These are phyloP conservation scores for Tautogolabrus adspersus DNA, from an alignment of 2,113 vertebrate species.

Conservation along the genomic window DNA sequence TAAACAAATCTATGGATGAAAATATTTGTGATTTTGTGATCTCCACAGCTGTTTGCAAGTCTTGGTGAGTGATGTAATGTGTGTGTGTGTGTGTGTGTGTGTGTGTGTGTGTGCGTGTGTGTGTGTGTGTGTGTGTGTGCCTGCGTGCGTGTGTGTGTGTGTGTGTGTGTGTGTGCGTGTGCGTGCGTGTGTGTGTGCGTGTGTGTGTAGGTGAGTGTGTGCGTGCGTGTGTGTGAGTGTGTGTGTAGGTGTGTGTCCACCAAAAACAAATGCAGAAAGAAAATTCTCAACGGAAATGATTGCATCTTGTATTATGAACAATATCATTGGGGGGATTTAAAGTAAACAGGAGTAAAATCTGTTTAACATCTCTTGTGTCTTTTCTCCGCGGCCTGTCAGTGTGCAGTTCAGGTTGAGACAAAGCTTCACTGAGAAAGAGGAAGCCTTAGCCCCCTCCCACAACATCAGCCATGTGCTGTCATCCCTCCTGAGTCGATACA, in stretches of 20 bases:
- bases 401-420: conserved; percentile 43
- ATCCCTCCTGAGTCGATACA: conserved; percentile 77
- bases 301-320: too few relatives aligned
- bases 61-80: neutral
- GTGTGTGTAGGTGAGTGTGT: neutral
- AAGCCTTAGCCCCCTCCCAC: conserved; percentile 43
- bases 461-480: conserved; percentile 54
- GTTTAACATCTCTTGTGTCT: conserved; percentile 18
- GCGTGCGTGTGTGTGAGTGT: too few relatives aligned
- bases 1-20: neutral
- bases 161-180: neutral
- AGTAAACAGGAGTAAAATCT: conserved; percentile 11
- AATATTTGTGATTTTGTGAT: neutral
- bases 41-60: neutral
- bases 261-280: neutral
- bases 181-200: neutral
- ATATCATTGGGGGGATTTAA: neutral
- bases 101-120: too few relatives aligned
- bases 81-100: neutral
- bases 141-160: too few relatives aligned
- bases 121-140: too few relatives aligned
- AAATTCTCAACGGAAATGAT: neutral
- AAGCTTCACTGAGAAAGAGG: conserved; percentile 23
- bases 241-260: neutral
- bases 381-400: neutral